phyloP scores from a whole-genome alignment of 2,113 vertebrate species.

The Gallinago undulata region DNA sequence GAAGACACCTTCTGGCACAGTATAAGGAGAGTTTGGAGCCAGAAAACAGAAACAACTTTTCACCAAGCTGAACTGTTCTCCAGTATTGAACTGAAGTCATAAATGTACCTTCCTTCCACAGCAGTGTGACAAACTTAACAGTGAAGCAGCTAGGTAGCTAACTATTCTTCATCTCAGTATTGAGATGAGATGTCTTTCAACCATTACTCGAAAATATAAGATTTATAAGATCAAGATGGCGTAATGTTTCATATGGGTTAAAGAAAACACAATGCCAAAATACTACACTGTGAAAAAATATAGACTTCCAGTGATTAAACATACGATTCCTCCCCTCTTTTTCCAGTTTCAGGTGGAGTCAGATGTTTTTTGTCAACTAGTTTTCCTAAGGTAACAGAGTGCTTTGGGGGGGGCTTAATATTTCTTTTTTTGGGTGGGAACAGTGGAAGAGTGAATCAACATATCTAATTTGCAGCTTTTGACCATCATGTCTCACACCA shows the following conservation, averaged over 20 bases:
- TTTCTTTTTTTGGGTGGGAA: neutral
- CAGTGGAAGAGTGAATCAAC: neutral
- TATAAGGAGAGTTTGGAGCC: neutral
- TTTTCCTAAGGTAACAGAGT: neutral
- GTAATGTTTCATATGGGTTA: neutral
- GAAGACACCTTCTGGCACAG: neutral
- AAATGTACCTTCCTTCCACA: neutral
- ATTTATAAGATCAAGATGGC: neutral
- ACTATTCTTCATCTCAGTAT: neutral
- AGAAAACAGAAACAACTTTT: neutral
- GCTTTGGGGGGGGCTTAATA: neutral
- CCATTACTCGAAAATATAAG: neutral
- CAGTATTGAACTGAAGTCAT: neutral
- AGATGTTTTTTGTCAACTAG: neutral
- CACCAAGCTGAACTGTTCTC: neutral
- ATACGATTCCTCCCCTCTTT: accelerated
- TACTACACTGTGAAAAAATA: neutral
- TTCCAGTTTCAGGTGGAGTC: neutral
- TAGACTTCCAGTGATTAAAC: neutral
- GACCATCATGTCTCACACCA: neutral
- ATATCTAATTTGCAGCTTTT: neutral
- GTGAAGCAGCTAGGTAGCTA: neutral
- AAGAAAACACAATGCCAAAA: neutral
- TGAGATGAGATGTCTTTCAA: neutral
- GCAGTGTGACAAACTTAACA: neutral